phyloP scores from a whole-genome alignment of 92 coral and sea anemone genomes.

The Epizoanthus ramosus region DNA sequence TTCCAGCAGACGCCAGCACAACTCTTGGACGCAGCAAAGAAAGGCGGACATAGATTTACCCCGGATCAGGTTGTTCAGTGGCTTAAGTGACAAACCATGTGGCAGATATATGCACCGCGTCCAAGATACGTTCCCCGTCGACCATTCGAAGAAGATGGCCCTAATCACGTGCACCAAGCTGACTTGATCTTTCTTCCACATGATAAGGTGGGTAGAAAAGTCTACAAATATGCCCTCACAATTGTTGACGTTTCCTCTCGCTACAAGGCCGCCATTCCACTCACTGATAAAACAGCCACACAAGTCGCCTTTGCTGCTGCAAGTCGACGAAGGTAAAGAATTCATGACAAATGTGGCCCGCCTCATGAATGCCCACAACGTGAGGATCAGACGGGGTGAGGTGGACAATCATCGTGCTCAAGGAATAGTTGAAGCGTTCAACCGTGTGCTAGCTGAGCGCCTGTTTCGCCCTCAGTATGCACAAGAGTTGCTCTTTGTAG shows the following conservation, averaged over 20 bases:
- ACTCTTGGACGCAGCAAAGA: not conserved
- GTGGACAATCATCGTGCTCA: constrained; percentile 24
- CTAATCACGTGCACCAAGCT: constrained; percentile 14
- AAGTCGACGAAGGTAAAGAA: constrained; percentile 14
- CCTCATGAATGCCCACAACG: constrained; percentile 4
- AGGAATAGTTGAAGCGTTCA: constrained; percentile 7
- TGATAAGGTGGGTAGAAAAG: constrained; percentile 12
- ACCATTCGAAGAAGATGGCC: constrained; percentile 33
- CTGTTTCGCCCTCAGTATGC: constrained; percentile 27
- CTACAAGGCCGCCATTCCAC: constrained; percentile 12
- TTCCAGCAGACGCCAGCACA: not conserved
- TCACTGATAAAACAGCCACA: constrained; percentile 20
- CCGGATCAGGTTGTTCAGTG: not conserved
- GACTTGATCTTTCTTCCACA: constrained; percentile 24
- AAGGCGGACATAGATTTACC: not conserved
- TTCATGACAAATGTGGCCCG: constrained; percentile 16
- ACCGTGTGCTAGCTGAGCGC: constrained; percentile 16
- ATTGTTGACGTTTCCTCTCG: constrained; percentile 27
- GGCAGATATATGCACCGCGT: constrained; percentile 28
- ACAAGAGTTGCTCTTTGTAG: constrained; percentile 13
- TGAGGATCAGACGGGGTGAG: constrained; percentile 8
- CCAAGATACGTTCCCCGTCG: constrained; percentile 27
- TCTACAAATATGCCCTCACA: constrained; percentile 11
- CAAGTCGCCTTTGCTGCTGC: constrained; percentile 9
- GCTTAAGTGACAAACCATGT: constrained; percentile 2